Conservation (phyloP, 2,888 invertebrate species). For the Agrypnus murinus region DNA sequence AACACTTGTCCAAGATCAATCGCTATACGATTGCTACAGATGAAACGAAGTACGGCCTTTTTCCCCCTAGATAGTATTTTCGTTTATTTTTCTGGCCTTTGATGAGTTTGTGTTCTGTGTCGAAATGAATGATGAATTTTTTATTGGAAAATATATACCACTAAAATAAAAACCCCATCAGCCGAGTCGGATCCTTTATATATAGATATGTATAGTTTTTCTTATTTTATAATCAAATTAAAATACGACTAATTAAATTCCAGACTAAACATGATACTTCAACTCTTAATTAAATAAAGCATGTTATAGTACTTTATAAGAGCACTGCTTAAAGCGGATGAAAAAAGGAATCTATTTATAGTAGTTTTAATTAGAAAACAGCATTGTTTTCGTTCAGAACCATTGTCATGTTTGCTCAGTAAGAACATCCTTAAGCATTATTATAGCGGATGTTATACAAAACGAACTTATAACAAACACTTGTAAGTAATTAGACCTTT, state of each 20-base stretch:
- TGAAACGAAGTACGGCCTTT: constrained; percentile 60
- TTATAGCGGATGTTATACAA: constrained; percentile 22
- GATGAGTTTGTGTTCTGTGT: constrained; percentile 68
- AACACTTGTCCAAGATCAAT: constrained; percentile 71
- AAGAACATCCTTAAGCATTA: constrained; percentile 21
- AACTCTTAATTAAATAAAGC: no score
- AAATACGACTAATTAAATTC: no score
- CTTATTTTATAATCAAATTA: no score
- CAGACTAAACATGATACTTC: no score
- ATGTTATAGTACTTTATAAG: no score
- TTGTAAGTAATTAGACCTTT: constrained; percentile 44
- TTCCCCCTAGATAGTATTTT: constrained; percentile 49
- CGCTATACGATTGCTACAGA: constrained; percentile 64
- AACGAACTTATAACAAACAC: constrained; percentile 22
- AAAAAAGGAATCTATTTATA: constrained; percentile 4
- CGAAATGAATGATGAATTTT: constrained; percentile 65
- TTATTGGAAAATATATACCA: constrained; percentile 59
- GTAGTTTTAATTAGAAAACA: constrained; percentile 2
- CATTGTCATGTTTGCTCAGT: constrained; percentile 16
- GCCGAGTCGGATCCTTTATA: no score
- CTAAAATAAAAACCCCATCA: no score
- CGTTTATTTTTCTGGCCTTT: constrained; percentile 65
- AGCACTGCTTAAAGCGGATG: no score
- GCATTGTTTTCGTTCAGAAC: background rate
- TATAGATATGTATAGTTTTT: no score